Conservation (phyloP, 1,140 invertebrate species). For the Andrena cerasifolii region DNA sequence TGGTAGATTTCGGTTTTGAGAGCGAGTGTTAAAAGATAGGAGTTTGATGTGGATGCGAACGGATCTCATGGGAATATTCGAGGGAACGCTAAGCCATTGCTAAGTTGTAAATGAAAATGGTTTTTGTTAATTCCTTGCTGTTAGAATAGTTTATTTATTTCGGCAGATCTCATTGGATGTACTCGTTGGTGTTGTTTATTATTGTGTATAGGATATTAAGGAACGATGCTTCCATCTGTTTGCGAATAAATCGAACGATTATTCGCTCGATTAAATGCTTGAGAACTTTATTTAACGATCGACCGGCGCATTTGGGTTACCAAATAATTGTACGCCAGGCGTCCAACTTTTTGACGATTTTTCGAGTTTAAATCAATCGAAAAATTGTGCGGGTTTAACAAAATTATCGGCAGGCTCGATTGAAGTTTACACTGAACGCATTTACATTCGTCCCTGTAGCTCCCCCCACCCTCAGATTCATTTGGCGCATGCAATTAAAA, state of each 20-base stretch:
- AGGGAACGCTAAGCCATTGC: no score
- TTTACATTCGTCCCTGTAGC: slow-evolving; percentile 24
- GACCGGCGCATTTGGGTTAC: neutral
- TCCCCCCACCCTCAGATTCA: neutral
- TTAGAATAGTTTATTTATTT: neutral
- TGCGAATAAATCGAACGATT: neutral
- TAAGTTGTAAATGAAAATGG: no score
- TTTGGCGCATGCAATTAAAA: slow-evolving; percentile 46
- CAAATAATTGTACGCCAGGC: slow-evolving; percentile 11
- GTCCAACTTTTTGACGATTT: neutral
- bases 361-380: slow-evolving; percentile 40
- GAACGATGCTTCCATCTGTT: neutral
- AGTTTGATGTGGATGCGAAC: no score
- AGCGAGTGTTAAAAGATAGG: no score
- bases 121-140: no score
- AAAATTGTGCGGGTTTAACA: slow-evolving; percentile 43
- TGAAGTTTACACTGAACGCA: slow-evolving; percentile 32
- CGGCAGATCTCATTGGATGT: neutral
- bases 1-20: no score
- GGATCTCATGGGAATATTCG: no score
- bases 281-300: slow-evolving; percentile 14
- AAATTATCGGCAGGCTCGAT: slow-evolving; percentile 33
- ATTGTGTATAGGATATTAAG: no score
- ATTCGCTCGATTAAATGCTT: neutral
- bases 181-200: neutral